Base-by-base conservation (phyloP, 2,888 invertebrate genomes). In the Craniophora ligustri region DNA sequence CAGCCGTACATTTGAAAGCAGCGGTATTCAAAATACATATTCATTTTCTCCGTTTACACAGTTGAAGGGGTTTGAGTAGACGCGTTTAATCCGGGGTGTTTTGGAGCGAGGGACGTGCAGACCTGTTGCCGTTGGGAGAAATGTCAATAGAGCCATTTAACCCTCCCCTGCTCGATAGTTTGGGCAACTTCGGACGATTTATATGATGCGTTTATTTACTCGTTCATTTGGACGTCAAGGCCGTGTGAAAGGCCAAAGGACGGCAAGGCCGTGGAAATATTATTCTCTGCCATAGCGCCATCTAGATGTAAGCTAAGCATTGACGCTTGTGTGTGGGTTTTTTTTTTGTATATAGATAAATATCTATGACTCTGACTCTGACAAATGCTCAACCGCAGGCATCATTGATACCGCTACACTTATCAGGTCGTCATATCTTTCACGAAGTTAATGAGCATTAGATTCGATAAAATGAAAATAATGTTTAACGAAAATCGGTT, bases 11-110 rank as follows among this genome's bases (percentile, higher is more conserved):
- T 71, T 64, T 46, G 19, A 42, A 60, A 48, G 28, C 41, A 40
- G 49, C n/a, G 18, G 18, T 45, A 59, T 71, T 67, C 72, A 67
- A 60, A 69, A 71, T 69, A 66, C 67, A 68, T 68, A 71, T 67
- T 69, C 72, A 69, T 69, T 60, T 54, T 54, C 34, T 28, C 36
- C 41, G 36, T 63, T 63, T 60, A 60, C 72, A 64, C 48, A 53
- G 50, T 38, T 21, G 36, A 44, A 19, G 50, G 26, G 54, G 48
- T 35, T 56, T 34, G 23, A 41, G 54, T 46, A 62, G 57, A 58
- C 54, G 58, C 48, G 49, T 70, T 66, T 63, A 69, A 69, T 50
- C 45, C 44, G 19, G 40, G 54, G 59, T 54, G 26, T 62, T 59
- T 30, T 26, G 63, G 26, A 57, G 47, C 46, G 55, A 58, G 55